phyloP scores from a whole-genome alignment of 2,888 invertebrate genomes.

The Brachyptera putata region DNA sequence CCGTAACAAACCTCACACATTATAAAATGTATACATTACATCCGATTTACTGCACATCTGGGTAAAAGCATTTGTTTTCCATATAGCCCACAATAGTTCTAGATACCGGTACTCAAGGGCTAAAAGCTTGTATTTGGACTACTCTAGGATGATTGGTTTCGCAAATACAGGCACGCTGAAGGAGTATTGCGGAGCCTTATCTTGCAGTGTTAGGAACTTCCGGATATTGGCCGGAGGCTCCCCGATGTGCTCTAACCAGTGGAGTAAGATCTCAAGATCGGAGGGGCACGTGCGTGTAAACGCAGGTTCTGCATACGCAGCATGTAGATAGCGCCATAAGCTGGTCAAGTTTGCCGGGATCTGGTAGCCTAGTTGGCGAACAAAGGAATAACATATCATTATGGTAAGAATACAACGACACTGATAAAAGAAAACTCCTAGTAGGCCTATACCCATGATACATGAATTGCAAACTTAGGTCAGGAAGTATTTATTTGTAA shows the following conservation, averaged over 20 bases:
- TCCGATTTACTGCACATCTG: no score
- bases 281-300: constrained; percentile 36
- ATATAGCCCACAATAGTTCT: no score
- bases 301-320: constrained; percentile 34
- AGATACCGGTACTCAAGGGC: no score
- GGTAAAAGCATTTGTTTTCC: no score
- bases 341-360: constrained; percentile 33
- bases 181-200: constrained; percentile 26
- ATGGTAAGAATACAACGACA: no score
- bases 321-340: constrained; percentile 35
- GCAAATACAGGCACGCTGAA: constrained; percentile 30
- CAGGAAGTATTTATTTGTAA: no score
- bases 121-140: no score
- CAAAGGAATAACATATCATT: no score
- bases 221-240: constrained; percentile 24
- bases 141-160: constrained; percentile 26
- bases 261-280: constrained; percentile 35
- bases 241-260: constrained; percentile 34
- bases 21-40: no score
- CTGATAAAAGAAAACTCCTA: neutral
- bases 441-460: no score
- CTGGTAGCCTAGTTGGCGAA: constrained; percentile 35
- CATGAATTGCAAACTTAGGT: no score
- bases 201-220: constrained; percentile 23
- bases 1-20: no score